Evolutionary conservation across 2,113 vertebrate genomes (phyloP), one percentile per base, ranked within the genome.

Genomic region (Carassius auratus): DNA sequence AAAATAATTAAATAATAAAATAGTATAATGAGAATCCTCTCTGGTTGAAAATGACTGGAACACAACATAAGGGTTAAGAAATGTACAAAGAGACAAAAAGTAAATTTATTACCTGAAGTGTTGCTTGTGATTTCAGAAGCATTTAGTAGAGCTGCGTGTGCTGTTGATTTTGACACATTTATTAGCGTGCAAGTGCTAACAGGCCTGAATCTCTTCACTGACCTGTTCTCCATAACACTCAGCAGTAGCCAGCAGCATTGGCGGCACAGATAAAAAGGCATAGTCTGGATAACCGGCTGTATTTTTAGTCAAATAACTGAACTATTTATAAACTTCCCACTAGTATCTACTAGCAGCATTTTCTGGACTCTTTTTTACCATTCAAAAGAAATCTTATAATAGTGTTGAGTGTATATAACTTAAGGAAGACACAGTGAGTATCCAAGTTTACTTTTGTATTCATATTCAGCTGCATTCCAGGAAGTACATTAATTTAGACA

Each of bases 151-250:
- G 42, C 42, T 74, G 82, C 82, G 33, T 38, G 45, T 42, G 59
- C 55, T 48, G 66, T 76, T 87, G 33, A 75, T 73, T 23, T 38
- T 45, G 42, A n/a, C 6, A 30, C 30, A 50, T 87, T 15, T 57
- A 81, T 87, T 81, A 75, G 68, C 69, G 45, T 87, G 76, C 82
- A 74, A 26, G 61, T 81, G 69, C 48, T 79, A 76, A 84, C 59
- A 77, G 50, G 68, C 86, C 83, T 69, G n/a, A 68, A 84, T 69
- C 86, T 81, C 26, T 81, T 76, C 83, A 76, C 78, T 85, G 86
- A 87, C 83, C 86, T 77, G 75, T 85, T 64, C 71, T 82, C 61
- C 61, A 87, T 64, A 69, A 52, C 69, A 59, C 26, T 50, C 45
- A 66, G 21, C 30, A 38, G 76, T 81, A 76, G 73, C 36, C 71